These are phyloP conservation scores for Phocoena sinus DNA, from an alignment of 2,113 vertebrate genomes.

Conservation along the genomic window DNA sequence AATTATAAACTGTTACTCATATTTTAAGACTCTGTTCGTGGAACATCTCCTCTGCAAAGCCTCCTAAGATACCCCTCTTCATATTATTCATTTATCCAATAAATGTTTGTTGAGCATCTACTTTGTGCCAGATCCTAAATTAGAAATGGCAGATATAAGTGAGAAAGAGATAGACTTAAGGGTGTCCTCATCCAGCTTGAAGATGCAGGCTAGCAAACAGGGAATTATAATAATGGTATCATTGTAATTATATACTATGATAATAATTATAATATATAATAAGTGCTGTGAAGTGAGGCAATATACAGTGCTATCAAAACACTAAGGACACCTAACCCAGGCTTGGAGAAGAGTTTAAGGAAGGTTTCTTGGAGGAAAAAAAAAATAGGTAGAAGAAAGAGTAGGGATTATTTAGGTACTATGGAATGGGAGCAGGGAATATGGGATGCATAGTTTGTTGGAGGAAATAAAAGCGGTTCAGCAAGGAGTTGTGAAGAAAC, in stretches of 20 bases:
- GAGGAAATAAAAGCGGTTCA: not conserved
- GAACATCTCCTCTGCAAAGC: not conserved
- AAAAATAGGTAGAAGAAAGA: not conserved
- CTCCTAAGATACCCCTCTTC: not conserved
- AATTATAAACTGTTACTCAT: not conserved
- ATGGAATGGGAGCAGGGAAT: not conserved
- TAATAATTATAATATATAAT: not conserved
- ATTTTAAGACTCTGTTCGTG: not conserved
- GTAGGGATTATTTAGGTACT: not conserved
- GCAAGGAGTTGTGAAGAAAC: not conserved
- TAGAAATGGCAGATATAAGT: not conserved
- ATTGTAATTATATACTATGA: not conserved
- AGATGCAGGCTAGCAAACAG: not conserved
- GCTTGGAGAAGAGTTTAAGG: not conserved
- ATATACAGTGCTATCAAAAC: not conserved
- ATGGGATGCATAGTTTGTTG: not conserved
- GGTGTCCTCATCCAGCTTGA: not conserved
- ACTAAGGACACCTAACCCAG: not conserved
- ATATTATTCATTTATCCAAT: not conserved
- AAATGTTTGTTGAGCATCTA: not conserved
- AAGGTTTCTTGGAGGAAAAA: not conserved
- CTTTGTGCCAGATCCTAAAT: not conserved
- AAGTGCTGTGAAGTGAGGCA: not conserved
- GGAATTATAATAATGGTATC: not conserved
- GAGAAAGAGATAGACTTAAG: not conserved